Conservation (phyloP, 2,888 invertebrate genomes). For the Nasonia oneida region DNA sequence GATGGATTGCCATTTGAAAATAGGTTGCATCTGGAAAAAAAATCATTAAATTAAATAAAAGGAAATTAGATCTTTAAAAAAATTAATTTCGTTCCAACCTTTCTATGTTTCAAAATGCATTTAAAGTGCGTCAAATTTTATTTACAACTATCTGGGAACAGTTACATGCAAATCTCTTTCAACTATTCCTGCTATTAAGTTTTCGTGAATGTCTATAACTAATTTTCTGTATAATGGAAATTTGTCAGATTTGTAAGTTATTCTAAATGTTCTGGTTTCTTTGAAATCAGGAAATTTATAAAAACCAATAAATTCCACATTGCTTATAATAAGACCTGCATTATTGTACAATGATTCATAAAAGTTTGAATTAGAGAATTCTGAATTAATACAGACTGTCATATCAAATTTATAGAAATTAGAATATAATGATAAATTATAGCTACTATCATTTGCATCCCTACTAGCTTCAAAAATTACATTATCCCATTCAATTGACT, state of each 20-base stretch:
- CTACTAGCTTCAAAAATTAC: slow-evolving; percentile 38
- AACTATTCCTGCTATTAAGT: slow-evolving; percentile 71
- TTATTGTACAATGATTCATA: slow-evolving; percentile 72
- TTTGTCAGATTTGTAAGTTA: slow-evolving; percentile 75
- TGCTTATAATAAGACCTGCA: slow-evolving; percentile 73
- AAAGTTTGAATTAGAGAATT: slow-evolving; percentile 69
- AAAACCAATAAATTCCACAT: slow-evolving; percentile 71
- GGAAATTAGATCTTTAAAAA: not conserved
- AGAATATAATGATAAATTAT: slow-evolving; percentile 64
- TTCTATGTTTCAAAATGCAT: not conserved
- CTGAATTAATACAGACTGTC: slow-evolving; percentile 68
- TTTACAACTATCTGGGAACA: slow-evolving; percentile 60
- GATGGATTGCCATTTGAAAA: slow-evolving; percentile 29
- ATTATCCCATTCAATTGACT: slow-evolving; percentile 65
- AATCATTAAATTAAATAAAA: slow-evolving; percentile 16
- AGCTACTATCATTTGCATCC: slow-evolving; percentile 7
- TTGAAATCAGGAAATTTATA: slow-evolving; percentile 71
- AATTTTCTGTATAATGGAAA: slow-evolving; percentile 74
- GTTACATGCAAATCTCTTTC: slow-evolving; percentile 65
- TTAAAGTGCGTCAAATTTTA: slow-evolving; percentile 12
- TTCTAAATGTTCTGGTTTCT: slow-evolving; percentile 74
- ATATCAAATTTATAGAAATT: slow-evolving; percentile 74
- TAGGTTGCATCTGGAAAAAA: slow-evolving; percentile 58
- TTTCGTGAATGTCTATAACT: slow-evolving; percentile 75
- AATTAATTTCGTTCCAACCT: slow-evolving; percentile 39